Conservation (phyloP, 2,113 vertebrate genomes). For the Scomber japonicus region DNA sequence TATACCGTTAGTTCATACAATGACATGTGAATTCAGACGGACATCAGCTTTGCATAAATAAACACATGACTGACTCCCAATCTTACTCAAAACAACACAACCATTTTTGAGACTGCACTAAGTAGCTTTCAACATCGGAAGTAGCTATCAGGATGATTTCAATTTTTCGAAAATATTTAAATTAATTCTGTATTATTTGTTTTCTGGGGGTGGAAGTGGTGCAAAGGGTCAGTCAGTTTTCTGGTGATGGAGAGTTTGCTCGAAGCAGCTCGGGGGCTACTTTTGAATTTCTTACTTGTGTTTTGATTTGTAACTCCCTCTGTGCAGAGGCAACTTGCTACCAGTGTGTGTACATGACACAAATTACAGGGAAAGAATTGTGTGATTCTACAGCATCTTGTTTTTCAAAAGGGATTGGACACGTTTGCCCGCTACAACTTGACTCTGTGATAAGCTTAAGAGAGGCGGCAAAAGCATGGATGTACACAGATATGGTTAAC, state of each 20-base stretch:
- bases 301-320: not conserved
- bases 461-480: not conserved
- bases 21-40: no score
- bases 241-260: not conserved
- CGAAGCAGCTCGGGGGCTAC: not conserved
- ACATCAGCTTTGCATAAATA: no score
- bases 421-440: not conserved
- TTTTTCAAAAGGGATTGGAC: not conserved
- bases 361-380: not conserved
- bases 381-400: not conserved
- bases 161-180: not conserved
- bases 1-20: no score
- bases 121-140: no score
- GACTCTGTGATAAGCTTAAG: not conserved
- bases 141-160: not conserved
- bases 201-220: not conserved
- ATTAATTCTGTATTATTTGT: not conserved
- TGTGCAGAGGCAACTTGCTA: not conserved
- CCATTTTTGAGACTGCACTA: not conserved
- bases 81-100: no score
- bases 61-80: no score
- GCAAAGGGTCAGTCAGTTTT: not conserved
- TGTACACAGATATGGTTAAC: slow-evolving; percentile 25
- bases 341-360: not conserved
- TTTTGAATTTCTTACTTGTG: not conserved